Conservation (phyloP, 2,113 vertebrate species). For the Tyrannus savana region DNA sequence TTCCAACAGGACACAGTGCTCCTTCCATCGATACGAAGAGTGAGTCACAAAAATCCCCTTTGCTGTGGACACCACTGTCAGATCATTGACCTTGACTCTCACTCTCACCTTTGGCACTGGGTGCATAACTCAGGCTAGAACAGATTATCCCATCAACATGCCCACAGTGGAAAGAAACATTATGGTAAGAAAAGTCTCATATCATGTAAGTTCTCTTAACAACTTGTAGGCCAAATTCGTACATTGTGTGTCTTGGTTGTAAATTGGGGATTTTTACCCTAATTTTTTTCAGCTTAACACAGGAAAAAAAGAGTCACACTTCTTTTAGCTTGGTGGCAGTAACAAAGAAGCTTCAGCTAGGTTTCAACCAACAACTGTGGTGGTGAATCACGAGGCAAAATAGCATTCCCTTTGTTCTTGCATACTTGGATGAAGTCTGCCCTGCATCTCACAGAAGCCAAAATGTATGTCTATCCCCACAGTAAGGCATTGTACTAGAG, state of each 20-base stretch:
- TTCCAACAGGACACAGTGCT: background rate
- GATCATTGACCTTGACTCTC: background rate
- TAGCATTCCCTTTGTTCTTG: background rate
- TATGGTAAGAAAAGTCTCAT: background rate
- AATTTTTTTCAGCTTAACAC: background rate
- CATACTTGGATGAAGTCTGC: background rate
- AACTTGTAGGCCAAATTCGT: background rate
- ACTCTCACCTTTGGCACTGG: background rate
- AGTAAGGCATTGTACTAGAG: background rate
- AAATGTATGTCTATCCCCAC: background rate
- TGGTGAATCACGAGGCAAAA: background rate
- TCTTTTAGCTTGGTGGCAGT: background rate
- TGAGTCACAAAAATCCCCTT: background rate
- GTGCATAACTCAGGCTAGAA: background rate
- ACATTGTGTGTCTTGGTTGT: background rate
- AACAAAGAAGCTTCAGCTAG: background rate
- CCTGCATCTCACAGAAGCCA: background rate
- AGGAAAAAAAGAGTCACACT: accelerated
- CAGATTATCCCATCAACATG: background rate
- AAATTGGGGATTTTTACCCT: background rate
- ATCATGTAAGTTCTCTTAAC: background rate
- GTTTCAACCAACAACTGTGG: background rate
- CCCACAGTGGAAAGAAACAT: background rate
- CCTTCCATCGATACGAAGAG: background rate
- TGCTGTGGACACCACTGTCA: background rate